Evolutionary conservation across 2,113 vertebrate species (phyloP).

Genomic region (Coreoperca whiteheadi): DNA sequence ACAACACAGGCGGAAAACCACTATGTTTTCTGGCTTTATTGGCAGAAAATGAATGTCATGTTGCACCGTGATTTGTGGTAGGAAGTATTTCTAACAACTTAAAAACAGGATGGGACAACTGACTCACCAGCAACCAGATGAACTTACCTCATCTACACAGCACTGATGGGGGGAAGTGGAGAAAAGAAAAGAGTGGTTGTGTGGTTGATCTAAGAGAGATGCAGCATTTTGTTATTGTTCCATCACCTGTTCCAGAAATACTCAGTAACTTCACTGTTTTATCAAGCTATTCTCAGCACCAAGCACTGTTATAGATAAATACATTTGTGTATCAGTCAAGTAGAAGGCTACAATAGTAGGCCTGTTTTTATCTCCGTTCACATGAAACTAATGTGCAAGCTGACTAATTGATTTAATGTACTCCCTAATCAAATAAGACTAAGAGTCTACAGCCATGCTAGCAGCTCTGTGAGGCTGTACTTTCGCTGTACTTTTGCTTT

Average conservation of each 20-base stretch:
- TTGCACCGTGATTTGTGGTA: constrained; percentile 17
- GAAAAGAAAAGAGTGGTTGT: not conserved
- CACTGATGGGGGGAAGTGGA: not conserved
- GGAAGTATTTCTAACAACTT: constrained; percentile 53
- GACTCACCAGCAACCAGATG: constrained; percentile 56
- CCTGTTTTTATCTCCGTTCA: not conserved
- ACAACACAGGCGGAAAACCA: constrained; percentile 34
- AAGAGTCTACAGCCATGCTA: not conserved
- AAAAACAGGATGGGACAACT: constrained; percentile 50
- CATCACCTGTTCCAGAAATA: constrained; percentile 14
- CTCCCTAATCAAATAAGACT: not conserved
- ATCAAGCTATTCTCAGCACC: not conserved
- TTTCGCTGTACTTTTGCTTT: no score
- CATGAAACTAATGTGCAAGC: not conserved
- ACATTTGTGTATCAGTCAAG: not conserved
- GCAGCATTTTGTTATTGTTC: not conserved
- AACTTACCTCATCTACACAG: constrained; percentile 24
- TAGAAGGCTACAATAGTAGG: not conserved
- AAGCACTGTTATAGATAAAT: not conserved
- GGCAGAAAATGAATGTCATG: constrained; percentile 28
- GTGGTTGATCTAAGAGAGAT: constrained; percentile 10
- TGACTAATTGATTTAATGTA: not conserved
- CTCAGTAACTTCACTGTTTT: not conserved
- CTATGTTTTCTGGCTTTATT: constrained; percentile 13
- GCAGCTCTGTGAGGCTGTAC: not conserved